Evolutionary conservation across 2,113 vertebrate genomes (phyloP).

Genomic region (Chloropsis cyanopogon): DNA sequence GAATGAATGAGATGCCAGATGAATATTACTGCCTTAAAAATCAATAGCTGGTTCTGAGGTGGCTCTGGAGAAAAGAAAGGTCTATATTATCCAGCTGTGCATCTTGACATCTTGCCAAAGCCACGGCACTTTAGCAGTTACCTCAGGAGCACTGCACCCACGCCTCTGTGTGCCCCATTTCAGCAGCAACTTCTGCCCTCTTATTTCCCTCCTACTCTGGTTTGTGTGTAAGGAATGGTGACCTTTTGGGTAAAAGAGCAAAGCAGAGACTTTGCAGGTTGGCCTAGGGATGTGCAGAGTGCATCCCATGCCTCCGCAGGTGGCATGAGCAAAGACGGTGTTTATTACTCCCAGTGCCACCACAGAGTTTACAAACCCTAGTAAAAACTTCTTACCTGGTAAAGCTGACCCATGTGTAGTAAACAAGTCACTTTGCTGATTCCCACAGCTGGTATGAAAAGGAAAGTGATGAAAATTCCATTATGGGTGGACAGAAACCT

Average conservation of each 20-base stretch:
- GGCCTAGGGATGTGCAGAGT: neutral
- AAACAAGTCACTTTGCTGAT: neutral
- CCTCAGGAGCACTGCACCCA: neutral
- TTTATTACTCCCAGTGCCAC: neutral
- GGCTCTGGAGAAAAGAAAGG: conserved; percentile 13
- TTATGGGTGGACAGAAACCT: neutral
- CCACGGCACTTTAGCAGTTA: neutral
- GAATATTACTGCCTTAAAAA: conserved; percentile 45
- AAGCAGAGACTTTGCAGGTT: neutral
- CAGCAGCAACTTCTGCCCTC: neutral
- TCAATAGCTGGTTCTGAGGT: conserved; percentile 56
- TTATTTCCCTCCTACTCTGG: neutral
- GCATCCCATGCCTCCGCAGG: neutral
- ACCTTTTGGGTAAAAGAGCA: neutral
- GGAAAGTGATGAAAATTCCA: neutral
- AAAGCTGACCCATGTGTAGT: neutral
- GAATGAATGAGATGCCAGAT: conserved; percentile 59
- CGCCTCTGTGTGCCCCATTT: neutral
- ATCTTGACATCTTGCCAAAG: neutral
- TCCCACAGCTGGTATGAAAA: neutral
- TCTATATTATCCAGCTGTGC: neutral
- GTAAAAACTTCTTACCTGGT: neutral
- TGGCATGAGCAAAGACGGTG: neutral
- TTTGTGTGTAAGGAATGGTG: neutral
- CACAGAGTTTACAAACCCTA: neutral